Conservation (phyloP, 2,113 vertebrate genomes). For the Rhipidura dahli region DNA sequence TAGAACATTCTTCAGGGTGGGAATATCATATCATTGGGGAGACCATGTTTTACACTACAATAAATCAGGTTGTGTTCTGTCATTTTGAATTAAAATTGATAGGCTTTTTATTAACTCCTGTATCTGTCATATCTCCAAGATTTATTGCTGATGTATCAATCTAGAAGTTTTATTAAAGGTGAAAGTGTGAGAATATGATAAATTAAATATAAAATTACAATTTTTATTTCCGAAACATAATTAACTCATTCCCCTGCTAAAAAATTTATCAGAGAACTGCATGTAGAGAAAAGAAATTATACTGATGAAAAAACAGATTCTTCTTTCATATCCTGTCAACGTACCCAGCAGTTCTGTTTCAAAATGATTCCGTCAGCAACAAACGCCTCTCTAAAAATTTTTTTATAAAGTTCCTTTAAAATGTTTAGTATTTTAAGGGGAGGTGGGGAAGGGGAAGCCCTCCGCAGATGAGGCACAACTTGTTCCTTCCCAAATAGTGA, state of each 20-base stretch:
- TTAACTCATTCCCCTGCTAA: neutral
- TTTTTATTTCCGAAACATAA: conserved; percentile 37
- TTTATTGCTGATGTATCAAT: neutral
- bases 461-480: neutral
- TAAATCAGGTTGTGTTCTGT: conserved; percentile 31
- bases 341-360: neutral
- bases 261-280: neutral
- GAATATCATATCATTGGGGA: neutral
- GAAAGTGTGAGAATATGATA: neutral
- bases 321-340: neutral
- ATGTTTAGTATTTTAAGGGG: neutral
- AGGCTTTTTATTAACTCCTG: conserved; percentile 45
- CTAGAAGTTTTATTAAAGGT: conserved; percentile 26
- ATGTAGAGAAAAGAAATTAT: neutral
- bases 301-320: neutral
- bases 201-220: neutral
- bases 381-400: neutral
- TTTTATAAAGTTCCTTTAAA: neutral
- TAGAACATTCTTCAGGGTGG: neutral
- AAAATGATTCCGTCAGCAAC: neutral
- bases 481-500: neutral
- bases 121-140: neutral
- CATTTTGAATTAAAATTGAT: conserved; percentile 44
- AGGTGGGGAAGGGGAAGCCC: fast-evolving
- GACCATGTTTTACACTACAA: neutral